Percentiles rank a stretch among this genome's conserved stretches.
Conservation (phyloP, 2,888 invertebrate species). For the Lysandra coridon region DNA sequence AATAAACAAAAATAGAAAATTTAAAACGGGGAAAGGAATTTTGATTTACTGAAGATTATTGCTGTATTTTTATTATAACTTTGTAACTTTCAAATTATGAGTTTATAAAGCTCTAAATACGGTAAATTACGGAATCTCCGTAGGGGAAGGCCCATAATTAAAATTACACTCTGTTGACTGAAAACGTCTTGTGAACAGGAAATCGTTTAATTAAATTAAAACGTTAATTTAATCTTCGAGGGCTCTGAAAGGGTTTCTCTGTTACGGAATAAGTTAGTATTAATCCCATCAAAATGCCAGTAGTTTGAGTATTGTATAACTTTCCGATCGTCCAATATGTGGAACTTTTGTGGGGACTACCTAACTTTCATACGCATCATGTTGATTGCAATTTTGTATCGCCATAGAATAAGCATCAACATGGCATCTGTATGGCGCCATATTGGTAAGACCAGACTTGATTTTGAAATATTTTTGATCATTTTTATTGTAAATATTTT, state of each 20-base stretch:
- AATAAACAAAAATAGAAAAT: too few species aligned
- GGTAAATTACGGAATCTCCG: too few species aligned
- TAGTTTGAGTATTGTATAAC: constrained; percentile 6
- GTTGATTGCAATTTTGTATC: neutral
- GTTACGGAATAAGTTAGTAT: constrained; percentile 28
- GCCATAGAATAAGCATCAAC: too few species aligned
- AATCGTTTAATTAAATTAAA: constrained; percentile 23
- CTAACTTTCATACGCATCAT: neutral
- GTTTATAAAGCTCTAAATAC: too few species aligned
- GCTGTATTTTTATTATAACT: too few species aligned
- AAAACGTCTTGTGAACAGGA: neutral
- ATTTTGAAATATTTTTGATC: too few species aligned
- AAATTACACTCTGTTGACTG: constrained; percentile 14
- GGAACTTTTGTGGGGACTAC: neutral
- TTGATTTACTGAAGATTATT: too few species aligned
- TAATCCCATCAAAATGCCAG: constrained; percentile 29
- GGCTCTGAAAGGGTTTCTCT: constrained; percentile 27
- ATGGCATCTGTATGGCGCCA: too few species aligned
- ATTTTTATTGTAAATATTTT: too few species aligned
- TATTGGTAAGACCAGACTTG: too few species aligned
- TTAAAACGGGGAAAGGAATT: too few species aligned
- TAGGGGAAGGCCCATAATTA: neutral
- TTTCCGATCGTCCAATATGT: constrained; percentile 1
- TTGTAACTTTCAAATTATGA: too few species aligned
- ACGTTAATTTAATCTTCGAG: constrained; percentile 21